Conservation (phyloP, 2,113 vertebrate species). For the Channa argus region DNA sequence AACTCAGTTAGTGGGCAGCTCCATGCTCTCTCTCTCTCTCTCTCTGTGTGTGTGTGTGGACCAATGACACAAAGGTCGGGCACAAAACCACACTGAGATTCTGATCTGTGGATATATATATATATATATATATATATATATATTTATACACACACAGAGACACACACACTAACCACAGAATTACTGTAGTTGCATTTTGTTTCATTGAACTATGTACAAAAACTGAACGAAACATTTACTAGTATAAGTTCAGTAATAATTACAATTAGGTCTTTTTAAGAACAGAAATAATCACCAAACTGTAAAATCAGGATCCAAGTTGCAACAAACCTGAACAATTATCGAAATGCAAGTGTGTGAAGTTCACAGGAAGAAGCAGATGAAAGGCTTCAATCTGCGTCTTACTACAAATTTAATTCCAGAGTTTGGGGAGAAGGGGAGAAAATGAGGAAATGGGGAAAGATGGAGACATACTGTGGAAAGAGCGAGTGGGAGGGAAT, state of each 20-base stretch:
- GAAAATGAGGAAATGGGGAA: background rate
- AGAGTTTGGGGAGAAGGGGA: background rate
- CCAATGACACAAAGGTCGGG: constrained; percentile 38
- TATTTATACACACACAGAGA: background rate
- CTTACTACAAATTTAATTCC: background rate
- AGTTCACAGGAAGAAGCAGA: no score
- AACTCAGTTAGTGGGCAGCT: constrained; percentile 35
- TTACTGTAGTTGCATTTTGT: no score
- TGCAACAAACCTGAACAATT: no score
- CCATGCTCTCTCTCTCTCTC: background rate
- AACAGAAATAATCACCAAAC: no score
- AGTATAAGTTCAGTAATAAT: no score
- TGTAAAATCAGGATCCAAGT: no score
- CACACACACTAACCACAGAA: background rate
- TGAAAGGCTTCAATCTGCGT: no score
- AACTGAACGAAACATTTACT: no score
- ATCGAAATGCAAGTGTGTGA: no score
- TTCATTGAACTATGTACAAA: no score
- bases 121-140: constrained; percentile 22
- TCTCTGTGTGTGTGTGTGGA: constrained; percentile 27
- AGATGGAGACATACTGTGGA: background rate
- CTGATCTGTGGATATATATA: constrained; percentile 53
- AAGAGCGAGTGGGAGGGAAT: background rate
- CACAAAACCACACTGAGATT: constrained; percentile 39
- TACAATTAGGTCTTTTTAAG: no score